A percentile compares a stretch with the other conserved stretches of the same genome.
Conservation (phyloP, 2,113 vertebrate species). For the Brachyhypopomus gauderio region DNA sequence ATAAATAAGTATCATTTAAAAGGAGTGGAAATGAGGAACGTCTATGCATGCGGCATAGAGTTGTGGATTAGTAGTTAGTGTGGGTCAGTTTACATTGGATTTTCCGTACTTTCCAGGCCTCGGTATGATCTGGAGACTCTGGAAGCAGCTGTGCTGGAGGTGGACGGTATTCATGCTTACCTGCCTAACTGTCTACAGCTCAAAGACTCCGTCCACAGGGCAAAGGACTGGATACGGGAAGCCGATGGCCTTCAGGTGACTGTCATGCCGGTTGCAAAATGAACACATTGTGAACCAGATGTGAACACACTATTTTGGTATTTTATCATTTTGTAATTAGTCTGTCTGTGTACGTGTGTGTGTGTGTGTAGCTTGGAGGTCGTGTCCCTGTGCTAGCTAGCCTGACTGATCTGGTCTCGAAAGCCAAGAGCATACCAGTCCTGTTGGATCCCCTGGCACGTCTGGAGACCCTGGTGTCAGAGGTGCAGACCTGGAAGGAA, state of each 20-base stretch:
- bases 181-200: constrained; percentile 85
- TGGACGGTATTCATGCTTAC: constrained; percentile 89
- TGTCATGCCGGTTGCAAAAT: background rate
- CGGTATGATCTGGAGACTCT: constrained; percentile 81
- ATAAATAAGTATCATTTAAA: background rate
- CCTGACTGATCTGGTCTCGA: constrained; percentile 84
- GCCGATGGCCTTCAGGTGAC: constrained; percentile 89
- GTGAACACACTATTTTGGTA: background rate
- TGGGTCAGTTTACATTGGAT: background rate
- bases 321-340: background rate
- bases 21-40: background rate
- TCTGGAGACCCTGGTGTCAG: constrained; percentile 84
- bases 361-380: constrained; percentile 78
- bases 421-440: constrained; percentile 86
- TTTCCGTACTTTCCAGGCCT: constrained; percentile 72
- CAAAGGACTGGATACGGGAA: constrained; percentile 90
- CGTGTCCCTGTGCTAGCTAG: constrained; percentile 88
- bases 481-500: constrained; percentile 91
- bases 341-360: background rate
- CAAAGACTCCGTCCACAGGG: constrained; percentile 83
- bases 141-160: constrained; percentile 81
- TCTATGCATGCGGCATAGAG: background rate
- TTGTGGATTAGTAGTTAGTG: background rate
- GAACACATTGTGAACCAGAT: background rate
- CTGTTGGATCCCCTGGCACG: constrained; percentile 83